A percentile compares a stretch with the other conserved stretches of the same genome.
phyloP scores from a whole-genome alignment of 2,888 invertebrate species.

The Lasioglossum zephyrum region DNA sequence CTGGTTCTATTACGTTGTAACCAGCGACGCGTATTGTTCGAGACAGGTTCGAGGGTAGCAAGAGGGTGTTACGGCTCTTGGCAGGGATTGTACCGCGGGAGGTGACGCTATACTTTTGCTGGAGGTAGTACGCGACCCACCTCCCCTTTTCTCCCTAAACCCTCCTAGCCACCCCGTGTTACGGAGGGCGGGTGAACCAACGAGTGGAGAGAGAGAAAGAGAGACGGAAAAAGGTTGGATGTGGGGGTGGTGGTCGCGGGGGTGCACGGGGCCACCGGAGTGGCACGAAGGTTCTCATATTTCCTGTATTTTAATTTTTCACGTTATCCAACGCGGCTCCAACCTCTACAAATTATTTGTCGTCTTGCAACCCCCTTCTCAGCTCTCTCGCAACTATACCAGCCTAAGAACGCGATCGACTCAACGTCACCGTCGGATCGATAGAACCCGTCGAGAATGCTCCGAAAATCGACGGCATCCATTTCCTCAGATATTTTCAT shows the following conservation, averaged over 20 bases:
- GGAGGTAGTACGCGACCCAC: conserved; percentile 81
- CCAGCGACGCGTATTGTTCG: conserved; percentile 45
- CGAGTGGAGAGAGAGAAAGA: conserved; percentile 57
- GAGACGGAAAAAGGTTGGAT: conserved; percentile 54
- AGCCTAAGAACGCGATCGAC: conserved; percentile 48
- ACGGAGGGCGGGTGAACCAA: conserved; percentile 73
- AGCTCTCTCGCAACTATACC: conserved; percentile 14
- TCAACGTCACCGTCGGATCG: conserved; percentile 51
- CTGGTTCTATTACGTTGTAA: conserved; percentile 34
- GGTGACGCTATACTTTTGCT: conserved; percentile 77
- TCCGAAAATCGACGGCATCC: conserved; percentile 42
- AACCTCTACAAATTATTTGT: conserved; percentile 64
- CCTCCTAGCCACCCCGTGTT: conserved; percentile 81
- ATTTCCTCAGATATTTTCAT: neutral
- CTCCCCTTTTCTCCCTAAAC: conserved; percentile 80
- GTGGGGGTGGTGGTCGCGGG: conserved; percentile 58
- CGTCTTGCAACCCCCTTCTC: conserved; percentile 26
- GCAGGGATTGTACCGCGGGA: conserved; percentile 76
- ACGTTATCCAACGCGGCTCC: conserved; percentile 50
- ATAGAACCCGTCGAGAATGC: conserved; percentile 60
- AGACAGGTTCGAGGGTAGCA: conserved; percentile 21
- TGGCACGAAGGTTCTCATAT: conserved; percentile 82
- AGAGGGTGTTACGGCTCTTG: conserved; percentile 64
- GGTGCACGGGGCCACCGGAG: conserved; percentile 55
- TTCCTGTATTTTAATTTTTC: conserved; percentile 77